phyloP scores from a whole-genome alignment of 2,888 invertebrate species.

The Rhimphoctona megacephalus region DNA sequence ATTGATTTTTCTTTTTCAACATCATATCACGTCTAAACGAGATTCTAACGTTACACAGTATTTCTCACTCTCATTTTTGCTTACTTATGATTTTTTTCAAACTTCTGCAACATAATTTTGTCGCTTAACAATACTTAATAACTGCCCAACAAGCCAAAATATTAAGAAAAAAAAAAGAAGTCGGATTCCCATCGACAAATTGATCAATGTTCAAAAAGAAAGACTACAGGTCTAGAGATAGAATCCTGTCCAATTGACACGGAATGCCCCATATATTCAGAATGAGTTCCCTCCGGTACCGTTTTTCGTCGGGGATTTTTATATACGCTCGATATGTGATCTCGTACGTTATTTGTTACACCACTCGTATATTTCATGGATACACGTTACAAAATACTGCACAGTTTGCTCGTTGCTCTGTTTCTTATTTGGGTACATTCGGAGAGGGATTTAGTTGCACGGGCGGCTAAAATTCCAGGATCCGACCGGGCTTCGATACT shows the following conservation, averaged over 20 bases:
- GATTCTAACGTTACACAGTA: neutral
- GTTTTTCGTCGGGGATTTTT: constrained; percentile 49
- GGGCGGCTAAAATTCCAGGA: constrained; percentile 26
- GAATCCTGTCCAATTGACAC: neutral
- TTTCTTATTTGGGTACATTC: constrained; percentile 38
- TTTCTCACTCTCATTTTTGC: neutral
- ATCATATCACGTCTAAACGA: neutral
- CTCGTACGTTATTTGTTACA: constrained; percentile 12
- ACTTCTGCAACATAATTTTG: neutral
- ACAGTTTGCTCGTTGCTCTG: constrained; percentile 45
- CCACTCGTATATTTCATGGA: neutral
- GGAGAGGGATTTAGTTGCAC: constrained; percentile 19
- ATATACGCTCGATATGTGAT: constrained; percentile 46
- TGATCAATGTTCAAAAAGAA: neutral
- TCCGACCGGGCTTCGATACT: constrained; percentile 17
- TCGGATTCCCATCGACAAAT: neutral
- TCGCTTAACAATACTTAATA: neutral
- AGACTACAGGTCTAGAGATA: too few relatives aligned
- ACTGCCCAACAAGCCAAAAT: too few relatives aligned
- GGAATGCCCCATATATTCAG: neutral
- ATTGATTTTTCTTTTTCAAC: neutral
- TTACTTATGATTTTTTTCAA: neutral
- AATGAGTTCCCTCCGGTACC: constrained; percentile 1
- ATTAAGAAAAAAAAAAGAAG: neutral
- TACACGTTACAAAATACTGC: constrained; percentile 4